Conservation (phyloP, 2,888 invertebrate genomes). For the Melanargia galathea region DNA sequence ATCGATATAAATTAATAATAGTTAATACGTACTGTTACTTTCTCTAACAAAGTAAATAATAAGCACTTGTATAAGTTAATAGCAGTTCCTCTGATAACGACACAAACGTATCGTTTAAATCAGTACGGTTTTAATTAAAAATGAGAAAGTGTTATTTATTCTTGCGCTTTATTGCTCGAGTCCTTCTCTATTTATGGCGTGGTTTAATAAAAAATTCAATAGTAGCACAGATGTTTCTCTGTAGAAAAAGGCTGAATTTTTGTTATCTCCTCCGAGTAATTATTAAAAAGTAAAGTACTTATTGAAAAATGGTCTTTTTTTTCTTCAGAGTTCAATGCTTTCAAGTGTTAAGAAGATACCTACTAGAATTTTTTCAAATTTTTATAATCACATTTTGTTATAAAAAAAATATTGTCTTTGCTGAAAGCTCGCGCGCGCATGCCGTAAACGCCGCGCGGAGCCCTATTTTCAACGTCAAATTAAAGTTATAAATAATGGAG, state of each 20-base stretch:
- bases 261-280: background rate
- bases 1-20: too few relatives aligned
- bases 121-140: constrained; percentile 10
- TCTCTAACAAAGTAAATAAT: background rate
- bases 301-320: too few relatives aligned
- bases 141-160: constrained; percentile 13
- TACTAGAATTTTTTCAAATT: too few relatives aligned
- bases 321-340: too few relatives aligned
- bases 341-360: too few relatives aligned
- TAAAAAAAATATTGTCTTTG: too few relatives aligned
- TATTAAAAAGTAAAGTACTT: too few relatives aligned
- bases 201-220: constrained; percentile 17
- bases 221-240: constrained; percentile 15
- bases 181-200: constrained; percentile 3
- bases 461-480: too few relatives aligned
- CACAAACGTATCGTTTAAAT: constrained; percentile 8
- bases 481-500: too few relatives aligned
- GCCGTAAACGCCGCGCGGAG: too few relatives aligned
- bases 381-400: too few relatives aligned
- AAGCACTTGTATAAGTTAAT: background rate
- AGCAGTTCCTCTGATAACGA: background rate
- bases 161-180: constrained; percentile 2
- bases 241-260: constrained; percentile 4
- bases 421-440: too few relatives aligned
- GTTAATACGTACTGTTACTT: background rate